A percentile compares a stretch with the other conserved stretches of the same genome.
Conservation (phyloP, 2,888 invertebrate genomes). For the Anticlea derivata region DNA sequence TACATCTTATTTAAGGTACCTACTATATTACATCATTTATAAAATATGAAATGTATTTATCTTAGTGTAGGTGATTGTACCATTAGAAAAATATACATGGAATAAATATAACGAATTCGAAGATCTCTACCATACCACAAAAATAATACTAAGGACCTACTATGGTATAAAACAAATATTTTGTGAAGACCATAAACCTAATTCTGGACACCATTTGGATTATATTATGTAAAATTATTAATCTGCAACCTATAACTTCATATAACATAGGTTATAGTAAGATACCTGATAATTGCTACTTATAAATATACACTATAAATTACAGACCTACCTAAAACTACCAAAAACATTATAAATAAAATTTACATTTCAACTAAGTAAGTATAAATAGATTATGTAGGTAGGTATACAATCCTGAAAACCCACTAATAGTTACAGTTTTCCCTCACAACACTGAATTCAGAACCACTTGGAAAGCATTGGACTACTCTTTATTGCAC, state of each 20-base stretch:
- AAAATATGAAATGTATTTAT: too few species aligned
- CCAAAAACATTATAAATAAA: conserved; percentile 27
- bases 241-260: neutral
- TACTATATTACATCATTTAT: too few species aligned
- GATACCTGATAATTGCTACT: conserved; percentile 3
- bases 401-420: conserved; percentile 10
- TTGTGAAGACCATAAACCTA: conserved; percentile 1
- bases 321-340: conserved; percentile 14
- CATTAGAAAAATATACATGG: too few species aligned
- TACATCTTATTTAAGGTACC: too few species aligned
- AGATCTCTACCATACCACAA: too few species aligned
- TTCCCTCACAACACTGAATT: conserved; percentile 7
- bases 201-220: neutral
- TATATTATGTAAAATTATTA: neutral
- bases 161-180: neutral
- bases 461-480: conserved; percentile 2
- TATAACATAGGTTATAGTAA: conserved; percentile 2
- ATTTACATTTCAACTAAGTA: conserved; percentile 28
- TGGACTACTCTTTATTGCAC: conserved; percentile 18
- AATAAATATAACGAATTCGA: too few species aligned
- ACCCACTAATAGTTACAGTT: conserved; percentile 11
- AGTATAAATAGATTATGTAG: conserved; percentile 2
- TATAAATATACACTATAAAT: conserved; percentile 11
- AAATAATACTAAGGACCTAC: too few species aligned
- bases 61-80: too few species aligned